Percentiles rank a stretch among this genome's conserved stretches.
Evolutionary conservation across 2,113 vertebrate genomes (phyloP).

Genomic region (Oreochromis niloticus): DNA sequence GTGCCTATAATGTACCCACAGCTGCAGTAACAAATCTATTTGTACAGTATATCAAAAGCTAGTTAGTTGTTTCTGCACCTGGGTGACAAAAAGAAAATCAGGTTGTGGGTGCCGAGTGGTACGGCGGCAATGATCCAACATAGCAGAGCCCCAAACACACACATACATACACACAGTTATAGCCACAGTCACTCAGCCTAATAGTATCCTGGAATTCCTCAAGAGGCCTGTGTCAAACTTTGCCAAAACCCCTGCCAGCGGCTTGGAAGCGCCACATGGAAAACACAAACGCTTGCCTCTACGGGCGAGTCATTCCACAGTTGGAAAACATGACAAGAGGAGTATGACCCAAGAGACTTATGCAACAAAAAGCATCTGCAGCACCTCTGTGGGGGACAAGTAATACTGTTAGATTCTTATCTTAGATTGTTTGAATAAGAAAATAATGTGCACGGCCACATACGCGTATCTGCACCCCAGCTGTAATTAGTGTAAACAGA

Average conservation of each 20-base stretch:
- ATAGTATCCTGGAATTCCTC: slow-evolving; percentile 30
- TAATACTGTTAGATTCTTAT: slow-evolving; percentile 36
- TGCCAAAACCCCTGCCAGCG: neutral
- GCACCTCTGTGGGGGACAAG: neutral
- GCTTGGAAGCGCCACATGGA: slow-evolving; percentile 23
- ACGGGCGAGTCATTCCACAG: slow-evolving; percentile 7
- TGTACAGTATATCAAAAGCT: neutral
- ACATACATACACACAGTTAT: neutral
- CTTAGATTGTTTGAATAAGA: slow-evolving; percentile 13
- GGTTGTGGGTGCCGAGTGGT: neutral
- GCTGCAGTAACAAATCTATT: neutral
- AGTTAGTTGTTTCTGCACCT: neutral
- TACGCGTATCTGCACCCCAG: neutral
- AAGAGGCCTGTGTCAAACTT: slow-evolving; percentile 20
- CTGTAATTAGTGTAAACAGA: slow-evolving; percentile 29
- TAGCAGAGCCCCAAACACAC: neutral
- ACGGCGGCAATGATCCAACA: neutral
- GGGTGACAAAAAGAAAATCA: neutral
- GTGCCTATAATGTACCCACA: neutral
- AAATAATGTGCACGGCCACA: neutral
- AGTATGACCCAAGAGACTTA: slow-evolving; percentile 4
- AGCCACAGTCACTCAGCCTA: slow-evolving; percentile 18
- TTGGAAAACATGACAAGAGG: slow-evolving; percentile 44
- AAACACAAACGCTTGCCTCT: slow-evolving; percentile 47
- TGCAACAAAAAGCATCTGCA: slow-evolving; percentile 9